A percentile compares a stretch with the other conserved stretches of the same genome.
Conservation (phyloP, 2,113 vertebrate species). For the Crotophaga sulcirostris region DNA sequence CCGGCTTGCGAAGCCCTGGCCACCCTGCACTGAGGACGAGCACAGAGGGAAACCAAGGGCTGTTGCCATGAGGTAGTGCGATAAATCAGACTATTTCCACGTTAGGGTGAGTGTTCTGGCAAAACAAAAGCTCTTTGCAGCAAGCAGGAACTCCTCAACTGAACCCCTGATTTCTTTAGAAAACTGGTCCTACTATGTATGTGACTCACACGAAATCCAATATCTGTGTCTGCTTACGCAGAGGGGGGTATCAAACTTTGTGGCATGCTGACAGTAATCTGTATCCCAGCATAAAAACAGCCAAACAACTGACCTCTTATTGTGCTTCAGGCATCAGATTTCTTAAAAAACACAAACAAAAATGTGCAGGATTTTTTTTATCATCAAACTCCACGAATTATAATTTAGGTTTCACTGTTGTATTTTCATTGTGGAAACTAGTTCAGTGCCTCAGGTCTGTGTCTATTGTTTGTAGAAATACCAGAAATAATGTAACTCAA, state of each 20-base stretch:
- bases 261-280: background rate
- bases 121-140: background rate
- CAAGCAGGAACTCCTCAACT: background rate
- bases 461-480: background rate
- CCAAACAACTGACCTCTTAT: background rate
- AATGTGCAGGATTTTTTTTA: background rate
- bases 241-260: background rate
- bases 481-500: background rate
- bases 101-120: background rate
- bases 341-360: background rate
- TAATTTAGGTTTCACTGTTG: background rate
- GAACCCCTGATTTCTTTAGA: background rate
- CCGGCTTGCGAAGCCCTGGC: background rate
- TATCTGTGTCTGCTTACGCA: background rate
- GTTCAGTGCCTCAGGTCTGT: background rate
- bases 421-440: background rate
- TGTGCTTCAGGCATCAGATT: background rate
- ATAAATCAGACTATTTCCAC: background rate
- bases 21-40: accelerated
- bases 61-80: accelerated
- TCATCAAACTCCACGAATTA: background rate
- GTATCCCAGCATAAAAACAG: background rate
- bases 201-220: background rate
- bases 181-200: background rate
- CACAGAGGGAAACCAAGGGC: background rate